phyloP scores from a whole-genome alignment of 2,113 vertebrate genomes.

The Naja naja region DNA sequence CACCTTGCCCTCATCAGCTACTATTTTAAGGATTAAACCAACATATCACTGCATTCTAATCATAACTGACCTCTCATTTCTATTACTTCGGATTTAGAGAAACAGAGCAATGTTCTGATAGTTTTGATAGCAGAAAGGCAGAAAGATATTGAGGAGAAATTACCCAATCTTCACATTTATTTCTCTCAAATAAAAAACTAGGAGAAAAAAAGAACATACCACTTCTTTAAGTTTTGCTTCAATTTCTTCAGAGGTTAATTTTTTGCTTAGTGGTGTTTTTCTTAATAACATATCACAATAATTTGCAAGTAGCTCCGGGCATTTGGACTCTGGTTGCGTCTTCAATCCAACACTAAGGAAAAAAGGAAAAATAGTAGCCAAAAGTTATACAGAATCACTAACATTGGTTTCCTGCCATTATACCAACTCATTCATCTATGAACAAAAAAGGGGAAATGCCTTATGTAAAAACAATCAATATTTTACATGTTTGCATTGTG shows the following conservation, averaged over 20 bases:
- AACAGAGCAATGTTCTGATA: not conserved
- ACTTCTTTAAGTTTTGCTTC: conserved; percentile 99
- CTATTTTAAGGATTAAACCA: not conserved
- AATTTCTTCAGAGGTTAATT: conserved; percentile 97
- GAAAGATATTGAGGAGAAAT: conserved; percentile 20
- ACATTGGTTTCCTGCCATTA: not conserved
- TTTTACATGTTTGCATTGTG: not conserved
- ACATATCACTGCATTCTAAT: not conserved
- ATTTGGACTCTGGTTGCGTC: conserved; percentile 98
- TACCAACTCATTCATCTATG: not conserved
- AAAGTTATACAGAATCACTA: not conserved
- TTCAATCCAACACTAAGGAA: conserved; percentile 88
- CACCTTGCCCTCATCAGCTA: not conserved
- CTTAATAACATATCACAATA: conserved; percentile 99
- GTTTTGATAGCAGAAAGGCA: conserved; percentile 30
- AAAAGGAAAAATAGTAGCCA: conserved; percentile 43
- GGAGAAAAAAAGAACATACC: conserved; percentile 70
- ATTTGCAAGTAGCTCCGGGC: conserved; percentile 97
- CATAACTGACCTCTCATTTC: not conserved
- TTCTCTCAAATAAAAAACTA: not conserved
- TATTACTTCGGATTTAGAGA: not conserved
- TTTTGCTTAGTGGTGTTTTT: conserved; percentile 98
- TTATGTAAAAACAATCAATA: not conserved
- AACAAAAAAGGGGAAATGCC: not conserved
- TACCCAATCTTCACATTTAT: conserved; percentile 33